Evolutionary conservation across 2,113 vertebrate genomes (phyloP).

Genomic region (Ellobius talpinus): DNA sequence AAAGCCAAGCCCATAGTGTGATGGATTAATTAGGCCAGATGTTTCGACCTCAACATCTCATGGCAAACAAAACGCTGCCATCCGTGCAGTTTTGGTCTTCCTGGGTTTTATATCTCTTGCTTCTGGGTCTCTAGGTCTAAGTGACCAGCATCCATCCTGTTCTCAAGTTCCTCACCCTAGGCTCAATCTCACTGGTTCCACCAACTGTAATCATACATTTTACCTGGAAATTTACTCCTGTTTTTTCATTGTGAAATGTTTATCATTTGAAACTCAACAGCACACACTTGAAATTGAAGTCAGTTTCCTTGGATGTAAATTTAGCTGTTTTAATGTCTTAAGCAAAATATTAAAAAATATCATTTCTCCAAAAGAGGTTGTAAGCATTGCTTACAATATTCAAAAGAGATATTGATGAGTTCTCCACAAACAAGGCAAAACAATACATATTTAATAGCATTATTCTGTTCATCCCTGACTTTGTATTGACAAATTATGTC

Average conservation of each 20-base stretch:
- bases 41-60: constrained; percentile 74
- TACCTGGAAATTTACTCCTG: constrained; percentile 51
- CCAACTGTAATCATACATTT: constrained; percentile 75
- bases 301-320: constrained; percentile 16
- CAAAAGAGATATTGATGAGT: constrained; percentile 34
- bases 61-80: constrained; percentile 58
- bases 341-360: constrained; percentile 14
- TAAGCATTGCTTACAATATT: background rate
- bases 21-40: constrained; percentile 72
- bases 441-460: background rate
- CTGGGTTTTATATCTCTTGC: constrained; percentile 53
- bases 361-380: background rate
- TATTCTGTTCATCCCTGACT: background rate
- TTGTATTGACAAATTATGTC: background rate
- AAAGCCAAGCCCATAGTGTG: background rate
- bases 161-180: constrained; percentile 69
- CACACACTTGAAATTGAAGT: constrained; percentile 28
- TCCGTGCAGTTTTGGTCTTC: background rate
- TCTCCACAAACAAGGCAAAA: constrained; percentile 6
- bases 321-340: constrained; percentile 41
- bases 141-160: constrained; percentile 52
- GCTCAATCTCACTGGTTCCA: constrained; percentile 26
- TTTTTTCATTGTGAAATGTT: constrained; percentile 72
- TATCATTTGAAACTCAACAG: constrained; percentile 70
- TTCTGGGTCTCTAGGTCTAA: constrained; percentile 70